These are phyloP conservation scores for Phoronis australis DNA, from an alignment of 2,888 invertebrate genomes.

Conservation along the genomic window DNA sequence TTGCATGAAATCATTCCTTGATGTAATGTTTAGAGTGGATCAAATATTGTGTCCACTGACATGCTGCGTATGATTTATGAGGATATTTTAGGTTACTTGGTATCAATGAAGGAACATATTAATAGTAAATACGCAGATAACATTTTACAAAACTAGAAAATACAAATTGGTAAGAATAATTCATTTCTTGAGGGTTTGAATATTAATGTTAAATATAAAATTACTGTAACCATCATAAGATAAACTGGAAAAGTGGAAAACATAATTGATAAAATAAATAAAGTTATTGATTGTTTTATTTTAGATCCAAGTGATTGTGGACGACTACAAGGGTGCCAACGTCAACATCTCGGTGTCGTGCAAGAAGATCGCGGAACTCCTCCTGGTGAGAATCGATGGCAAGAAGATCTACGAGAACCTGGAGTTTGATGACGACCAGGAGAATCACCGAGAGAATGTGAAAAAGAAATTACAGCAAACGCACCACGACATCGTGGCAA, in stretches of 20 bases:
- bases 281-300: neutral
- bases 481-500: constrained; percentile 43
- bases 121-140: no score
- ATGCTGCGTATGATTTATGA: no score
- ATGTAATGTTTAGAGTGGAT: no score
- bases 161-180: no score
- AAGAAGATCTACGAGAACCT: constrained; percentile 50
- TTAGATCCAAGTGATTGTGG: constrained; percentile 64
- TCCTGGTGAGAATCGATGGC: constrained; percentile 49
- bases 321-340: constrained; percentile 78
- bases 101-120: no score
- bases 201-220: no score
- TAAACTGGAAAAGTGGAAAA: neutral
- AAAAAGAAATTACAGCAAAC: constrained; percentile 36
- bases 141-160: no score
- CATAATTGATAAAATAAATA: neutral
- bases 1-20: no score
- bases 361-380: constrained; percentile 47
- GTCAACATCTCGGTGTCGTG: constrained; percentile 45
- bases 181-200: no score
- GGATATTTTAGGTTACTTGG: no score
- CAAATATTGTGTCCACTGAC: no score
- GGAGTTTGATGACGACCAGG: constrained; percentile 51
- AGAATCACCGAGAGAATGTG: constrained; percentile 56
- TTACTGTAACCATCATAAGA: no score